Conservation (phyloP, 2,797 vertebrate genomes). For the Sebastes vulpes region DNA sequence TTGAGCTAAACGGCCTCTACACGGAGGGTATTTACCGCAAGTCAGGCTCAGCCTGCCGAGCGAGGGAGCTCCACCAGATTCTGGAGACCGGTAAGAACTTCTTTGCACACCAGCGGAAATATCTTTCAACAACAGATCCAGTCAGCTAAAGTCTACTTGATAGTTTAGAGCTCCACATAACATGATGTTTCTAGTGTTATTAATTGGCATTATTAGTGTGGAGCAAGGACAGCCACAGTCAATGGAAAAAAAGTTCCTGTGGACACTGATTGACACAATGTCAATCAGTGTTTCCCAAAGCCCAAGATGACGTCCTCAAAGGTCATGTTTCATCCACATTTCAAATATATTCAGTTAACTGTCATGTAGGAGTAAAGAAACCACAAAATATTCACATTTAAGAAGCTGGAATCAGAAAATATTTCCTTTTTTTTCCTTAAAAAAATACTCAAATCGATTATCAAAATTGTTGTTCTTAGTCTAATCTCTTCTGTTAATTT, state of each 20-base stretch:
- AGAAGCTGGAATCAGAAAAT: too few relatives aligned
- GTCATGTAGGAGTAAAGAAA: too few relatives aligned
- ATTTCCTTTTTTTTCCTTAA: too few relatives aligned
- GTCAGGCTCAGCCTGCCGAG: constrained; percentile 91
- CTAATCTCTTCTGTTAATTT: not conserved
- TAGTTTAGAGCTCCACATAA: not conserved
- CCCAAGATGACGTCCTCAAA: too few relatives aligned
- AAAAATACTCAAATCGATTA: too few relatives aligned
- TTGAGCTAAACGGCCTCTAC: constrained; percentile 96
- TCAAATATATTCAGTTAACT: too few relatives aligned
- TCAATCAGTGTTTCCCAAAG: too few relatives aligned
- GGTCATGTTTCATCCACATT: too few relatives aligned
- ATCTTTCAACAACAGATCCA: not conserved
- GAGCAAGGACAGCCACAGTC: not conserved
- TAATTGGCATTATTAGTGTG: not conserved
- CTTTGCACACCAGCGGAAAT: not conserved
- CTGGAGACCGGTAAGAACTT: constrained; percentile 87
- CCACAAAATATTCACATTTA: too few relatives aligned
- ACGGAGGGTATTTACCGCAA: constrained; percentile 98
- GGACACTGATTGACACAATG: too few relatives aligned
- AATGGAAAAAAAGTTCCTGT: not conserved
- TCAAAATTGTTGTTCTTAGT: not conserved
- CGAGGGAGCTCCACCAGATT: constrained; percentile 91
- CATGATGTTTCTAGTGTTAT: not conserved
- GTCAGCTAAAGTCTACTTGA: not conserved